phyloP scores from a whole-genome alignment of 2,888 invertebrate species.

The Tetropium fuscum region DNA sequence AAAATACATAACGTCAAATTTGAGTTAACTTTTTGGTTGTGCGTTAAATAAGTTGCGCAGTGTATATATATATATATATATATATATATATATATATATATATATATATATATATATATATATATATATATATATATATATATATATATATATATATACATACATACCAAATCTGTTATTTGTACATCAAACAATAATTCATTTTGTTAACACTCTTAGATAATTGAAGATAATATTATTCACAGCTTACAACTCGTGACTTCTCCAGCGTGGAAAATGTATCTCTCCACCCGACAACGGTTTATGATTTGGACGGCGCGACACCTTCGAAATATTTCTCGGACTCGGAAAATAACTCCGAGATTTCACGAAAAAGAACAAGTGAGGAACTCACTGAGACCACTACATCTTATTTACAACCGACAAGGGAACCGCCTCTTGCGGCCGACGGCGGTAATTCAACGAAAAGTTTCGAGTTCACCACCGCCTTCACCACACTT shows the following conservation, averaged over 20 bases:
- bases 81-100: too few relatives aligned
- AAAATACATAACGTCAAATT: too few relatives aligned
- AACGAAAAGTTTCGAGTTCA: conserved; percentile 25
- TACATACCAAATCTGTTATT: too few relatives aligned
- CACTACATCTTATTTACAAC: conserved; percentile 29
- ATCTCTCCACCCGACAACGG: conserved; percentile 4
- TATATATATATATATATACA: too few relatives aligned
- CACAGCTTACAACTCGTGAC: conserved; percentile 10
- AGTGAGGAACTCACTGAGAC: conserved; percentile 13
- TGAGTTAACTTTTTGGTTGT: too few relatives aligned
- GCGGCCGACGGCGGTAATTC: conserved; percentile 30
- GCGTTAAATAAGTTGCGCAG: too few relatives aligned
- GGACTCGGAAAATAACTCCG: conserved; percentile 5
- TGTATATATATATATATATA: too few relatives aligned
- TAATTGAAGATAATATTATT: too few relatives aligned
- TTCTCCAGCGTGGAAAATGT: neutral
- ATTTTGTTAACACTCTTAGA: too few relatives aligned
- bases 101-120: too few relatives aligned
- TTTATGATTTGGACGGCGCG: neutral
- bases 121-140: too few relatives aligned
- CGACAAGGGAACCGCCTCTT: conserved; percentile 30
- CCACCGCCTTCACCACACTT: conserved; percentile 3
- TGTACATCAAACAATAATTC: too few relatives aligned
- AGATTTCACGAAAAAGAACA: neutral
- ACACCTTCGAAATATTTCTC: conserved; percentile 3